A percentile compares a stretch with the other conserved stretches of the same genome.
Evolutionary conservation across 1,140 invertebrate species (phyloP).

Genomic region (Ceratosolen solmsi): DNA sequence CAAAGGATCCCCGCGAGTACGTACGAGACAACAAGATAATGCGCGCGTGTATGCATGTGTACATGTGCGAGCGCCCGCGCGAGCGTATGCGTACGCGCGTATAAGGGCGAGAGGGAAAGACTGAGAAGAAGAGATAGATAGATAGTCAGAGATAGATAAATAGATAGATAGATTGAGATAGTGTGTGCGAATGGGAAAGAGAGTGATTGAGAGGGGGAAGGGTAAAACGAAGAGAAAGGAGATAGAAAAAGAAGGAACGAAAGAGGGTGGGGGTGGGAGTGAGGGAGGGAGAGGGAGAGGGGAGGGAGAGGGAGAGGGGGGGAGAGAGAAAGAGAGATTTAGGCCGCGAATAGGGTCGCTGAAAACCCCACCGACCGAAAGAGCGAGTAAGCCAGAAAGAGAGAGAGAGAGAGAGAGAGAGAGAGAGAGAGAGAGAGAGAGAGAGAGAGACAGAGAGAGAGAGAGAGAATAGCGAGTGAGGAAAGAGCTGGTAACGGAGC

Average conservation of each 20-base stretch:
- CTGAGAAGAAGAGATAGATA: not conserved
- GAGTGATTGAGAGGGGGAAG: not conserved
- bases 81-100: not conserved
- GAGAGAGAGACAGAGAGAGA: no score
- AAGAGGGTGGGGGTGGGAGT: no score
- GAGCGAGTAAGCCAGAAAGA: not conserved
- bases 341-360: no score
- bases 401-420: not conserved
- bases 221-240: no score
- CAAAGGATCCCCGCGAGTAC: constrained; percentile 19
- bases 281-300: no score
- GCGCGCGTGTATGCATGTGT: not conserved
- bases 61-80: not conserved
- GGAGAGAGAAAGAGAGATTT: not conserved
- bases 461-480: no score
- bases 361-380: not conserved
- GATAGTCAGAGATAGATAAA: no score
- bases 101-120: not conserved
- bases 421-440: no score
- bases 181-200: not conserved
- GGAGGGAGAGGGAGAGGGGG: not conserved
- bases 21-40: not conserved
- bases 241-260: no score
- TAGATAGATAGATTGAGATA: no score
- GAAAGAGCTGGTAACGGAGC: no score